Conservation (phyloP, 2,888 invertebrate species). For the Drosophila kanekoi region DNA sequence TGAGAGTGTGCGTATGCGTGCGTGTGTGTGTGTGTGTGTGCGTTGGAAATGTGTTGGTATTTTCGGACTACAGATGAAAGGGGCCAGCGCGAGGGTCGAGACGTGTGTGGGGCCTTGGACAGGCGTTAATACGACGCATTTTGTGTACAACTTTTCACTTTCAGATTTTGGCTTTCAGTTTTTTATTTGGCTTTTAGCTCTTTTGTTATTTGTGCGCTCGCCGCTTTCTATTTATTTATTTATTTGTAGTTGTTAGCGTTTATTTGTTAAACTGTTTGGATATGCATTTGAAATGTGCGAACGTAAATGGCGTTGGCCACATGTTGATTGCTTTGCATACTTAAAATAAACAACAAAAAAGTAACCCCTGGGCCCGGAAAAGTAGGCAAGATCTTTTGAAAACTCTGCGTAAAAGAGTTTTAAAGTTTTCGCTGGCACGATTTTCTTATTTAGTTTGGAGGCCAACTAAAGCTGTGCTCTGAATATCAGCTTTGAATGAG, state of each 20-base stretch:
- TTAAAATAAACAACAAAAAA: conserved; percentile 8
- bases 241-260: conserved; percentile 67
- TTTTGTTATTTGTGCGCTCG: conserved; percentile 38
- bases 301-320: conserved; percentile 32
- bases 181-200: conserved; percentile 70
- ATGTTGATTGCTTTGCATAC: conserved; percentile 57
- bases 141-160: conserved; percentile 79
- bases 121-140: conserved; percentile 74
- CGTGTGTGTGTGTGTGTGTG: conserved; percentile 22
- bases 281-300: conserved; percentile 67
- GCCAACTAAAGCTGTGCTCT: not conserved
- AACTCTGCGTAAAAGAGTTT: not conserved
- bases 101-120: conserved; percentile 1
- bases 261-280: conserved; percentile 72
- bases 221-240: conserved; percentile 47
- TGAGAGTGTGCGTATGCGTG: conserved; percentile 23
- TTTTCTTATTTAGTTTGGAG: not conserved
- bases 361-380: not conserved
- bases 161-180: conserved; percentile 61
- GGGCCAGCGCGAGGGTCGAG: not conserved
- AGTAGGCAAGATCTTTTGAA: conserved; percentile 20
- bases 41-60: conserved; percentile 24
- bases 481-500: conserved; percentile 3
- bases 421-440: not conserved
- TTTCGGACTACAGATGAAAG: conserved; percentile 30